Percentiles rank a stretch among this genome's conserved stretches.
Conservation (phyloP, 2,113 vertebrate genomes). For the Rhinopomastus cyanomelas region DNA sequence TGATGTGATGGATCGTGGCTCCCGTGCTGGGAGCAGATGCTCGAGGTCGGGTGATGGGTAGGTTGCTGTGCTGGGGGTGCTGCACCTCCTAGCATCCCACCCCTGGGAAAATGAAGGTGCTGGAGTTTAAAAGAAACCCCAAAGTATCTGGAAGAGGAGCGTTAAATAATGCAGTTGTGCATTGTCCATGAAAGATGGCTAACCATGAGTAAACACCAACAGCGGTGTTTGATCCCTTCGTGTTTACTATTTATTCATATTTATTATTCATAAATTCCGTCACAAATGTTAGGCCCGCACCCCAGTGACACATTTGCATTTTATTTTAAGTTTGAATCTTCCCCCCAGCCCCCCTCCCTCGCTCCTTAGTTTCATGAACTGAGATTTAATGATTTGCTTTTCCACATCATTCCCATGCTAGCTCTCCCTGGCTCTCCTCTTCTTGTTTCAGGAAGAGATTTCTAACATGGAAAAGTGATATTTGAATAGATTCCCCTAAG, state of each 20-base stretch:
- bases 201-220: constrained; percentile 72
- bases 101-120: background rate
- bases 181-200: constrained; percentile 65
- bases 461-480: constrained; percentile 78
- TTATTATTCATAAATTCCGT: constrained; percentile 80
- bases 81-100: rapidly evolving
- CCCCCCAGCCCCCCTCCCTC: background rate
- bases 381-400: constrained; percentile 70
- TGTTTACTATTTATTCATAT: constrained; percentile 78
- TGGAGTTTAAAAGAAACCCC: background rate
- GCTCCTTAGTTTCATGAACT: constrained; percentile 63
- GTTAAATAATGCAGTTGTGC: constrained; percentile 57
- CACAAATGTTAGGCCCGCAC: constrained; percentile 73
- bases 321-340: constrained; percentile 71
- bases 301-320: constrained; percentile 76
- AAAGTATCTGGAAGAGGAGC: constrained; percentile 27
- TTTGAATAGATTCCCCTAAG: constrained; percentile 80
- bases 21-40: background rate
- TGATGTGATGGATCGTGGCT: background rate
- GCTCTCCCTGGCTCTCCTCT: constrained; percentile 40
- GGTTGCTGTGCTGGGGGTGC: background rate
- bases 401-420: constrained; percentile 40
- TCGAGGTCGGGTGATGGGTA: background rate
- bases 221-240: constrained; percentile 69
- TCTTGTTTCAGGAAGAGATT: constrained; percentile 73